Evolutionary conservation across 2,113 vertebrate species (phyloP), one percentile per base, ranked within the genome.

Genomic region (Aepyceros melampus): DNA sequence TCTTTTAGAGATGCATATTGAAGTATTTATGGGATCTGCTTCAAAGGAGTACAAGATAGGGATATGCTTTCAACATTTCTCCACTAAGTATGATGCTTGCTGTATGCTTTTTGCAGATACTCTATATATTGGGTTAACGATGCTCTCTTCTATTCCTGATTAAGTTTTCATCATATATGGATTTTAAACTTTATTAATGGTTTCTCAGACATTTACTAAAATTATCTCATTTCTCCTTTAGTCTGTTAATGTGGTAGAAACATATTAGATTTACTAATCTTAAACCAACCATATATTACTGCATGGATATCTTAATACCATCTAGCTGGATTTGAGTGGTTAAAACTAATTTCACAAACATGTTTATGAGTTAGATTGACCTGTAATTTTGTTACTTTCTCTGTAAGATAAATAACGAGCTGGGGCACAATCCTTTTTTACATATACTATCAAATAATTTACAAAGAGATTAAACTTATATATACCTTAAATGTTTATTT

Each of bases 181-280:
- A 93, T 78, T 23, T 1, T 96, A 40, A 55, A 95, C 62, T 85
- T 85, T 92, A 92, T 31, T 74, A 93, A 40, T 11, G 23, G 27
- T 56, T 90, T 88, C 82, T 67, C 49, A 91, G 33, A 95, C 47
- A 74, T 82, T 86, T 89, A 94, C 58, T 91, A 86, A 93, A 29
- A 86, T 51, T 21, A 86, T 62, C 40, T 92, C 43, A 47, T 90
- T 83, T 89, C 29, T 78, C 55, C 47, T 83, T 83, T 64, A 83
- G 86, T 45, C 47, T 81, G 14, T 29, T 88, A 87, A 78, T 40
- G 7, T 45, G 21, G 19, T 67, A 7, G 51, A 94, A 96, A 51
- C 25, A 87, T 45, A 56, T 51, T 47, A 97, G 1, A 91, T 84
- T 78, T 78, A 49, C 62, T 93, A 93, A 84, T 23, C 31, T 43